Percentiles rank a stretch among this genome's conserved stretches.
phyloP scores from a whole-genome alignment of 2,113 vertebrate genomes.

The Coptodon bakossiorum region DNA sequence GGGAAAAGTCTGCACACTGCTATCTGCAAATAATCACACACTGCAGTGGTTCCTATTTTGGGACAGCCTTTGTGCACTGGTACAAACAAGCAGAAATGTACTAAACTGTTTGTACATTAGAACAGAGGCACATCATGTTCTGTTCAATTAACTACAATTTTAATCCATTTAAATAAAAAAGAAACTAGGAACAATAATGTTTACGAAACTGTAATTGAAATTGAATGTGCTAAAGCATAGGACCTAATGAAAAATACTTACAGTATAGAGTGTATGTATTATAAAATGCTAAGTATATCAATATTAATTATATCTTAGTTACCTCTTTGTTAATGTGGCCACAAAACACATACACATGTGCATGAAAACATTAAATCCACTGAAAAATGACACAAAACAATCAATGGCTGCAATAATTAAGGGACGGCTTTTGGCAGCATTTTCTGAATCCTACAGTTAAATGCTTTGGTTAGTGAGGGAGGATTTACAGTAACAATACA shows the following conservation, averaged over 20 bases:
- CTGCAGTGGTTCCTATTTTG: neutral
- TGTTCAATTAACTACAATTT: neutral
- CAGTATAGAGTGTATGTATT: neutral
- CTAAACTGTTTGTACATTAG: neutral
- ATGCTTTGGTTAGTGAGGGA: conserved; percentile 34
- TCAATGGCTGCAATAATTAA: conserved; percentile 45
- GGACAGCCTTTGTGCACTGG: neutral
- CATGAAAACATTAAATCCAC: neutral
- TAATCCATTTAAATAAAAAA: neutral
- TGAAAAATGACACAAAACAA: conserved; percentile 12
- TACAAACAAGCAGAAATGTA: neutral
- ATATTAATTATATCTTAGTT: neutral
- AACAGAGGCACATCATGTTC: neutral
- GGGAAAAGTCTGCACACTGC: neutral
- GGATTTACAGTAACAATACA: conserved; percentile 13
- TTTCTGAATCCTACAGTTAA: conserved; percentile 19
- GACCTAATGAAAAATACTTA: neutral
- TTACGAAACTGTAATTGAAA: neutral
- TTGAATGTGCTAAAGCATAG: neutral
- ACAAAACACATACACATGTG: neutral
- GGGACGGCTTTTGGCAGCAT: neutral
- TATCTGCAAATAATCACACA: neutral
- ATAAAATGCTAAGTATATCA: neutral
- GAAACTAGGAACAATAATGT: neutral
- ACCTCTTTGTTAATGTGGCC: neutral